These are phyloP conservation scores for Parnassius apollo DNA, from an alignment of 2,888 invertebrate species.

Conservation along the genomic window DNA sequence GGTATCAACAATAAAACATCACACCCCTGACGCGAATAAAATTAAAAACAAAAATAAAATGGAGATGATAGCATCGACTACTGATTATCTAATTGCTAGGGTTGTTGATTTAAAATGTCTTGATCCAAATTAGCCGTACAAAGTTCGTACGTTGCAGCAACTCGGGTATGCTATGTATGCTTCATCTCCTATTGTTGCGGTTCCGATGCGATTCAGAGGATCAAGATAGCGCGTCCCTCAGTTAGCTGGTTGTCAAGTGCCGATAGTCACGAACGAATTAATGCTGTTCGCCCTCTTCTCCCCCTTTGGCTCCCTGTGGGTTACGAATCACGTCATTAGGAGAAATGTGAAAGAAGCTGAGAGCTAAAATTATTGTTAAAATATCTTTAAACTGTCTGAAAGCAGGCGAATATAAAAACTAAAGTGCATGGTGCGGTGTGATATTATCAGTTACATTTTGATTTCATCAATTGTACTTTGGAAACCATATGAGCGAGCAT, in stretches of 20 bases:
- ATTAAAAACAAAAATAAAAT: slow-evolving; percentile 49
- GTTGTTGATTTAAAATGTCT: slow-evolving; percentile 45
- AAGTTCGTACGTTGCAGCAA: slow-evolving; percentile 44
- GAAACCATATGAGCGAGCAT: slow-evolving; percentile 27
- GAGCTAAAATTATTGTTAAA: slow-evolving; percentile 19
- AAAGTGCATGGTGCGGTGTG: slow-evolving; percentile 71
- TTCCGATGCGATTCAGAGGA: slow-evolving; percentile 66
- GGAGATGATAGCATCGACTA: slow-evolving; percentile 52
- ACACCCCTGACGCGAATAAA: slow-evolving; percentile 55
- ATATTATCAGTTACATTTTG: slow-evolving; percentile 44
- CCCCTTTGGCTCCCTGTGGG: slow-evolving; percentile 88
- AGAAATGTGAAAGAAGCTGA: not conserved
- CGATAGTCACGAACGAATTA: slow-evolving; percentile 89
- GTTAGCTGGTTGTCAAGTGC: slow-evolving; percentile 85
- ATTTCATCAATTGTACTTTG: slow-evolving; percentile 35
- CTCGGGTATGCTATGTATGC: slow-evolving; percentile 46
- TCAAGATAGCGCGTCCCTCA: slow-evolving; percentile 74
- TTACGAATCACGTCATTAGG: slow-evolving; percentile 28
- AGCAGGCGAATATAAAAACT: slow-evolving; percentile 30
- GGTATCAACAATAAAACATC: slow-evolving; percentile 72
- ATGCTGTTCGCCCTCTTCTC: slow-evolving; percentile 94
- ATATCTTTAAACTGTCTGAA: slow-evolving; percentile 15
- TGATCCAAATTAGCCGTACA: slow-evolving; percentile 55
- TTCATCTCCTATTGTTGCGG: slow-evolving; percentile 51
- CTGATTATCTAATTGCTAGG: slow-evolving; percentile 37